Evolutionary conservation across 1,140 invertebrate species (phyloP).

Genomic region (Lepidurus arcticus): DNA sequence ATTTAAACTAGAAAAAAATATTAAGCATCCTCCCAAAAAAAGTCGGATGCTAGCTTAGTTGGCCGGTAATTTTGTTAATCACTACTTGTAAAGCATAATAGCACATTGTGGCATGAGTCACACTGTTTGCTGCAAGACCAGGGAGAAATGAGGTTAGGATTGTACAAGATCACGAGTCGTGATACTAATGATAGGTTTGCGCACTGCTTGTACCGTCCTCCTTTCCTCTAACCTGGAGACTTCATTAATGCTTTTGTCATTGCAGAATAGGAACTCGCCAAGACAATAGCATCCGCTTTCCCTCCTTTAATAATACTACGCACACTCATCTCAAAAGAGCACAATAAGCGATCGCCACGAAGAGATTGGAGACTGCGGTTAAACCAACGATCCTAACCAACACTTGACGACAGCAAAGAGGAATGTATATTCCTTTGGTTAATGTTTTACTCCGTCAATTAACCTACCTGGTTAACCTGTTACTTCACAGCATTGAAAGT

Average conservation of each 20-base stretch:
- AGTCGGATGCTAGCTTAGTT: no score
- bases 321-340: no score
- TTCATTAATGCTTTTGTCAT: background rate
- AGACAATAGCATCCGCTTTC: constrained; percentile 2
- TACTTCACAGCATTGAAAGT: no score
- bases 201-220: background rate
- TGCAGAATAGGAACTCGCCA: background rate
- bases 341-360: background rate
- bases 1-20: no score
- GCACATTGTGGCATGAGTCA: background rate
- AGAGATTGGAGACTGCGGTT: background rate
- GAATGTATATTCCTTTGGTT: no score
- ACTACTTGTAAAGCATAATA: no score
- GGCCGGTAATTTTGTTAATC: no score
- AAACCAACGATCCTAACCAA: background rate
- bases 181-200: constrained; percentile 5
- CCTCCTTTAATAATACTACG: background rate
- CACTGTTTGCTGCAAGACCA: background rate
- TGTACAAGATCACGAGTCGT: constrained; percentile 9
- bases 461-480: no score
- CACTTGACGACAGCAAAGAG: no score
- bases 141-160: background rate
- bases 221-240: background rate
- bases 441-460: no score
- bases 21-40: no score